Evolutionary conservation across 2,113 vertebrate genomes (phyloP).

Genomic region (Erinaceus europaeus): DNA sequence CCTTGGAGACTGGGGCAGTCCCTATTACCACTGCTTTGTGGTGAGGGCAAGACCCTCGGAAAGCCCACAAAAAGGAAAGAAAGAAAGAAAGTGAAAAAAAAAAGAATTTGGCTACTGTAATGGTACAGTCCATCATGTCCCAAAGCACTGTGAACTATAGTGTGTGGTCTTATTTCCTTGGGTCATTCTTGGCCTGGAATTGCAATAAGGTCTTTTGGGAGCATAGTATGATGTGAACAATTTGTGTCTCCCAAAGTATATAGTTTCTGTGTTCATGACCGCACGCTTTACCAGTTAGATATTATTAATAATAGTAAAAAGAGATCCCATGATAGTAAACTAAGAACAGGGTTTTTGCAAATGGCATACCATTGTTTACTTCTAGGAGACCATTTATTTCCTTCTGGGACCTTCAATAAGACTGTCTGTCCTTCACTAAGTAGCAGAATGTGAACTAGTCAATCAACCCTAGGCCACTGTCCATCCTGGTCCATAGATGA

Average conservation of each 20-base stretch:
- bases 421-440: neutral
- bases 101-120: constrained; percentile 76
- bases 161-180: constrained; percentile 72
- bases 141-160: constrained; percentile 62
- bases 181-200: constrained; percentile 61
- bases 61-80: too few relatives aligned
- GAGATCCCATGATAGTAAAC: constrained; percentile 75
- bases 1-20: too few relatives aligned
- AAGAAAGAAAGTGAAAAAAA: too few relatives aligned
- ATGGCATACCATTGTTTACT: constrained; percentile 72
- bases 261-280: constrained; percentile 70
- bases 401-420: neutral
- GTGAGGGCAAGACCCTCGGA: too few relatives aligned
- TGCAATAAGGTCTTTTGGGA: constrained; percentile 58
- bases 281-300: constrained; percentile 64
- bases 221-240: constrained; percentile 11
- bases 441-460: neutral
- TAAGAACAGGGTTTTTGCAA: constrained; percentile 71
- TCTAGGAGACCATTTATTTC: constrained; percentile 33
- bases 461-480: neutral
- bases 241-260: constrained; percentile 42
- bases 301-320: constrained; percentile 61
- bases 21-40: too few relatives aligned
- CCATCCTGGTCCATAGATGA: neutral
- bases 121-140: constrained; percentile 69